A percentile compares a stretch with the other conserved stretches of the same genome.
phyloP scores from a whole-genome alignment of 1,140 invertebrate species.

The Sycophila sp. region DNA sequence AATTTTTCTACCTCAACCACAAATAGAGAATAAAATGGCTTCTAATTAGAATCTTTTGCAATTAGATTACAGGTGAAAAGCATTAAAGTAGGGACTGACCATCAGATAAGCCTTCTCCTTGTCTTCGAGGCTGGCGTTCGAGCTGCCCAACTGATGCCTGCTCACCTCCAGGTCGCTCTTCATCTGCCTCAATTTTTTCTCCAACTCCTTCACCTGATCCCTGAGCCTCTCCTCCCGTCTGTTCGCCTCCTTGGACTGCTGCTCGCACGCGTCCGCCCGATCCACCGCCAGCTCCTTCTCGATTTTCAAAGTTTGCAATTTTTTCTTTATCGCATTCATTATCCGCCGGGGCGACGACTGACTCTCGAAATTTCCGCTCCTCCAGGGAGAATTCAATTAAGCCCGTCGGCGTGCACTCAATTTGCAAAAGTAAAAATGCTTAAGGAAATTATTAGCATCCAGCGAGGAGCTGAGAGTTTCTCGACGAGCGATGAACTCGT shows the following conservation, averaged over 20 bases:
- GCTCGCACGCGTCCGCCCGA: constrained; percentile 77
- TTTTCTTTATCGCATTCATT: constrained; percentile 87
- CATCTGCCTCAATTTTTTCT: constrained; percentile 76
- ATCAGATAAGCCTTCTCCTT: constrained; percentile 72
- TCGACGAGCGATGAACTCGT: too few species aligned
- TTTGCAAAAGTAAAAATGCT: background rate
- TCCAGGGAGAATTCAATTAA: background rate
- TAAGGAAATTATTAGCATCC: background rate
- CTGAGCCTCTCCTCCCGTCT: constrained; percentile 72
- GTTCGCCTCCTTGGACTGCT: constrained; percentile 75
- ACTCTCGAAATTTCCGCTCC: too few species aligned
- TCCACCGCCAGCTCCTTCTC: constrained; percentile 83
- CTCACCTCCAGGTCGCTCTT: constrained; percentile 74
- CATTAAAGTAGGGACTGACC: too few species aligned
- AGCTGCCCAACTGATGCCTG: constrained; percentile 71
- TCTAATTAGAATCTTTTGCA: too few species aligned
- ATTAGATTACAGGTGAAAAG: too few species aligned
- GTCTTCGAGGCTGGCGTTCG: constrained; percentile 72
- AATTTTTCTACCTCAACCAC: too few species aligned
- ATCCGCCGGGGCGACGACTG: background rate
- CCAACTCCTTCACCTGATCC: constrained; percentile 75
- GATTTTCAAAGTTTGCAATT: constrained; percentile 81
- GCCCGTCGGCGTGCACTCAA: background rate
- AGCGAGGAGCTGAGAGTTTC: too few species aligned
- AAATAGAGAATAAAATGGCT: too few species aligned